phyloP scores from a whole-genome alignment of 2,888 invertebrate genomes.

The Cryptosula pallasiana region DNA sequence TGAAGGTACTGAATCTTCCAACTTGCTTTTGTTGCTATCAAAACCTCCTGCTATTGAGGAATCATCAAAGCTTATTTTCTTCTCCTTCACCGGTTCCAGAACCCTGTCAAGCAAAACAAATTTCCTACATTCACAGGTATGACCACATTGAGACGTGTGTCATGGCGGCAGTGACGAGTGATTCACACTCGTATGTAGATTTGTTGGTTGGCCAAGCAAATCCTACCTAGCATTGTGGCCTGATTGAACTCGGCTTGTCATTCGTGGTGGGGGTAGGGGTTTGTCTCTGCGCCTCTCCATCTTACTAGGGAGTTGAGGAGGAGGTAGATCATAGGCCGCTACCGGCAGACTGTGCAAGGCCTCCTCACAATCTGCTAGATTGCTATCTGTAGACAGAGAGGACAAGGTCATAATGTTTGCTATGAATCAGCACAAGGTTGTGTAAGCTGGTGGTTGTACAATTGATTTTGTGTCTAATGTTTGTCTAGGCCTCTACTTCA shows the following conservation, averaged over 20 bases:
- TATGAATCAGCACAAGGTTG: not conserved
- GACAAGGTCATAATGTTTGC: no score
- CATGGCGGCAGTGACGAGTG: no score
- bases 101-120: not conserved
- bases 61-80: conserved; percentile 21
- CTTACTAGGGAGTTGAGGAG: not conserved
- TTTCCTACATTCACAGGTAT: no score
- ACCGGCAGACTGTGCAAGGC: not conserved
- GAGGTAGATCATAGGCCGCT: not conserved
- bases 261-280: conserved; percentile 3
- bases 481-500: not conserved
- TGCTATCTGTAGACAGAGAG: not conserved
- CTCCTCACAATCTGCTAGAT: conserved; percentile 21
- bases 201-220: no score
- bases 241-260: not conserved
- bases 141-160: no score
- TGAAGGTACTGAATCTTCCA: not conserved
- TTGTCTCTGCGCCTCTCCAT: conserved; percentile 3
- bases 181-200: no score
- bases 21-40: not conserved
- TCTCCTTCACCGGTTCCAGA: not conserved
- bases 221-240: not conserved
- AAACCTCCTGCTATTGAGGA: not conserved
- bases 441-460: not conserved
- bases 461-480: not conserved